Evolutionary conservation across 2,888 invertebrate species (phyloP).

Genomic region (Operophtera brumata): DNA sequence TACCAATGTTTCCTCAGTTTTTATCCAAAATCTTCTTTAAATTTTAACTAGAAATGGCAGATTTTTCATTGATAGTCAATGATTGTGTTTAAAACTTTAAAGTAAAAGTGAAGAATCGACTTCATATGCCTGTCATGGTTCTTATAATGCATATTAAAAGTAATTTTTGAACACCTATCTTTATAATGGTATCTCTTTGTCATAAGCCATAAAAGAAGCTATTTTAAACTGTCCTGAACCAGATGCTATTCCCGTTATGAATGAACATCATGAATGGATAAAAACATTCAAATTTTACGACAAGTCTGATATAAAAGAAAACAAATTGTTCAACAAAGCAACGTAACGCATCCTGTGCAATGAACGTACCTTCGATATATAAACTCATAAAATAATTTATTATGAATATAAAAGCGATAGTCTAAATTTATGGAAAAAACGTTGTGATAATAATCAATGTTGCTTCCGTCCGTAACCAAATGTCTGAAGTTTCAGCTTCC

Average conservation of each 20-base stretch:
- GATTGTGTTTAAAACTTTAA: too few species aligned
- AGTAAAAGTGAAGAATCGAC: too few species aligned
- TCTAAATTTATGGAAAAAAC: constrained; percentile 67
- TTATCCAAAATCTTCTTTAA: too few species aligned
- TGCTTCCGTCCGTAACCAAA: constrained; percentile 56
- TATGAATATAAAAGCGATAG: constrained; percentile 65
- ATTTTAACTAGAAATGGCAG: too few species aligned
- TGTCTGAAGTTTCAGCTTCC: constrained; percentile 31
- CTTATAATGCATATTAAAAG: not conserved
- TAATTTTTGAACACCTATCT: not conserved
- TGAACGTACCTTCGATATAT: constrained; percentile 61
- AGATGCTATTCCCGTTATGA: constrained; percentile 32
- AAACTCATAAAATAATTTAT: constrained; percentile 74
- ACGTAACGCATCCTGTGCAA: constrained; percentile 43
- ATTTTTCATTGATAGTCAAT: too few species aligned
- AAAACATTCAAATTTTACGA: constrained; percentile 38
- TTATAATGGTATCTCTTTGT: constrained; percentile 14
- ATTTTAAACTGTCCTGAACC: constrained; percentile 25
- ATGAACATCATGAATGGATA: constrained; percentile 38
- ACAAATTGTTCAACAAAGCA: constrained; percentile 34
- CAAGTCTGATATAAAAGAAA: constrained; percentile 37
- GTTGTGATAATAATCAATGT: constrained; percentile 66
- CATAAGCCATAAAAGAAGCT: constrained; percentile 22
- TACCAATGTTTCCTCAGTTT: not conserved
- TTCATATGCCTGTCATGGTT: not conserved